Evolutionary conservation across 2,888 invertebrate species (phyloP), one percentile per base, ranked within the genome.

Genomic region (Leucoptera coffeella): DNA sequence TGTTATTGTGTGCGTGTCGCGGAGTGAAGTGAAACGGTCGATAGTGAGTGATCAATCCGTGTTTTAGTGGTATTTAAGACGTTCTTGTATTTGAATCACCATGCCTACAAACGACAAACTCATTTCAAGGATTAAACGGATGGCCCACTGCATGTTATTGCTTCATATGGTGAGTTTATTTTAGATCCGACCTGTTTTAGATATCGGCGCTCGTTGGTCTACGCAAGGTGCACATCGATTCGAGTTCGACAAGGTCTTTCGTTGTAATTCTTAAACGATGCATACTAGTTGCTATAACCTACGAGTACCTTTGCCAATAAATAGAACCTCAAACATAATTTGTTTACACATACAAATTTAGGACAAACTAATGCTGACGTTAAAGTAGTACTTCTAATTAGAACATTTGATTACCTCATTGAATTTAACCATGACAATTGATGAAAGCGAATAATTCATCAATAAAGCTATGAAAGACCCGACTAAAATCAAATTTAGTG

Each of bases 11-110:
- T 62, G 62, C 57, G 64, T 64, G 62, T 58, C 54, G 47, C 45
- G 45, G n/a, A n/a, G n/a, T n/a, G n/a, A n/a, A 54, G 61, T 61
- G 64, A 60, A 61, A 56, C 69, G 61, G 56, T 65, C 59, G 60
- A 61, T 67, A 58, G 50, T 59, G 57, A 40, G 51, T 55, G 58
- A 50, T 54, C 50, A 54, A 53, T 47, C 42, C 47, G 52, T 53
- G 6, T 17, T 17, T 9, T 17, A 17, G 17, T 17, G 54, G 51
- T 60, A 59, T 62, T 59, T 60, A 22, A 14, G 13, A 32, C 27
- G 30, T 20, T 23, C 28, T 15, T 14, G 12, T 15, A 17, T 6
- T 17, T 17, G 9, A 17, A 22, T 21, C 45, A 62, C 45, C 44
- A 69, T 67, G 69, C 69, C 67, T 38, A 57, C 65, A 32, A 65